Evolutionary conservation across 2,888 invertebrate species (phyloP).

Genomic region (Drosophila silvestris): DNA sequence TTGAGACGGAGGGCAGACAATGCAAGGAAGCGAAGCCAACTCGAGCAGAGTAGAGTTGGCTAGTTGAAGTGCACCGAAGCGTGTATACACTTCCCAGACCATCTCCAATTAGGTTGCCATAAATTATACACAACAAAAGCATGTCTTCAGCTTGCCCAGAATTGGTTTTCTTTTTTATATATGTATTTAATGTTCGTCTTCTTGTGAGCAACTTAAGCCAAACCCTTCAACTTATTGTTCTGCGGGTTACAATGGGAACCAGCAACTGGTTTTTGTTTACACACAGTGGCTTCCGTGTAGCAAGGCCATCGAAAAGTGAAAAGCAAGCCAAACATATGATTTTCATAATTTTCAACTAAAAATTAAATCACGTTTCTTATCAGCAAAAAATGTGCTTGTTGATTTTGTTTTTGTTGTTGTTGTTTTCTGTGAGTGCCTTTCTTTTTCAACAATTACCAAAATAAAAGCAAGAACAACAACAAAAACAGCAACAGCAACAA

Average conservation of each 20-base stretch:
- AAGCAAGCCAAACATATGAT: slow-evolving; percentile 59
- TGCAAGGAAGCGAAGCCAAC: slow-evolving; percentile 65
- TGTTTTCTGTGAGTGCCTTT: slow-evolving; percentile 70
- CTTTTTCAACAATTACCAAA: slow-evolving; percentile 80
- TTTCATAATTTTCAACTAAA: slow-evolving; percentile 77
- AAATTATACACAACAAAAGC: background rate
- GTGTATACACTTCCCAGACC: slow-evolving; percentile 21
- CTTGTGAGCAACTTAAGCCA: background rate
- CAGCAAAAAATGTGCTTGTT: slow-evolving; percentile 43
- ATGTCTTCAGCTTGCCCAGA: background rate
- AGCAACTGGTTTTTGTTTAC: slow-evolving; percentile 11
- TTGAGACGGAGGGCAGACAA: slow-evolving; percentile 48
- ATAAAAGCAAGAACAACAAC: slow-evolving; percentile 50
- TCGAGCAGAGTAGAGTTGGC: background rate
- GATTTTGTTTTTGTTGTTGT: slow-evolving; percentile 23
- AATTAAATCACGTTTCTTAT: slow-evolving; percentile 81
- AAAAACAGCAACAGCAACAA: slow-evolving; percentile 30
- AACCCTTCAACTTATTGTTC: slow-evolving; percentile 6
- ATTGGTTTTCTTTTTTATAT: background rate
- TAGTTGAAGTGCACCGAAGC: slow-evolving; percentile 15
- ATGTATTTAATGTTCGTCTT: background rate
- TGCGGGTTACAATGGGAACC: background rate
- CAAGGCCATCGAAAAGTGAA: slow-evolving; percentile 74
- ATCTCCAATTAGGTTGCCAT: background rate
- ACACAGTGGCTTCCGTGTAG: slow-evolving; percentile 14